Evolutionary conservation across 2,888 invertebrate species (phyloP), one percentile per base, ranked within the genome.

Genomic region (Cephus rjabovi): DNA sequence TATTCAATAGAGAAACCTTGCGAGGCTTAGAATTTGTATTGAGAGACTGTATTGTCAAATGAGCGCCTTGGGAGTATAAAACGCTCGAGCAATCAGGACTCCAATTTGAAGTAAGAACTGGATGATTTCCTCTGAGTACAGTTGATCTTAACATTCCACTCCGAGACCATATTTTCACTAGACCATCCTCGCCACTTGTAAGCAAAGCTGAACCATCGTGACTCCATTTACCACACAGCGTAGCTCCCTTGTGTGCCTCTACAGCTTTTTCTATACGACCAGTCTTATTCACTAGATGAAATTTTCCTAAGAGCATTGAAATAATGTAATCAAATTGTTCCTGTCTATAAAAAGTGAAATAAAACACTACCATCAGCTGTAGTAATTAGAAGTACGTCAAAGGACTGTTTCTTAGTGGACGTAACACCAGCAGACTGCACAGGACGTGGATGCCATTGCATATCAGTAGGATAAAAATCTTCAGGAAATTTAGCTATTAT

Each of bases 161-260:
- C 74, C 98, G 94, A 0, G 99, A 99, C 99, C 99, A 99, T 80
- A 99, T 96, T 93, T 99, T 99, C 3, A 99, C 95, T 78, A 95
- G 94, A 2, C 99, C 99, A 92, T 99, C 99, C 93, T 99, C 99
- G 0, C 99, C 99, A 81, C 97, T 96, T 88, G 98, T 98, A 23
- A 98, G 93, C 74, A 99, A 93, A n/a, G 98, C 97, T 37, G 97
- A 96, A 4, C 98, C 99, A 92, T 99, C 99, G 77, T 96, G 96
- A 91, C 97, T 98, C 99, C 99, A 99, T 87, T 96, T 95, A 1
- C 97, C 97, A 75, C 95, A 94, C 34, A 98, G 93, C 79, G 98
- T 96, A 15, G 99, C 98, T 1, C 98, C 95, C 89, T 96, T 95
- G 90, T 99, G 99, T 31, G 98, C 99, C 71, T 97, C 96, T 0